Percentiles rank a stretch among this genome's conserved stretches.
phyloP scores from a whole-genome alignment of 2,888 invertebrate species.

The Trichopoda pennipes region DNA sequence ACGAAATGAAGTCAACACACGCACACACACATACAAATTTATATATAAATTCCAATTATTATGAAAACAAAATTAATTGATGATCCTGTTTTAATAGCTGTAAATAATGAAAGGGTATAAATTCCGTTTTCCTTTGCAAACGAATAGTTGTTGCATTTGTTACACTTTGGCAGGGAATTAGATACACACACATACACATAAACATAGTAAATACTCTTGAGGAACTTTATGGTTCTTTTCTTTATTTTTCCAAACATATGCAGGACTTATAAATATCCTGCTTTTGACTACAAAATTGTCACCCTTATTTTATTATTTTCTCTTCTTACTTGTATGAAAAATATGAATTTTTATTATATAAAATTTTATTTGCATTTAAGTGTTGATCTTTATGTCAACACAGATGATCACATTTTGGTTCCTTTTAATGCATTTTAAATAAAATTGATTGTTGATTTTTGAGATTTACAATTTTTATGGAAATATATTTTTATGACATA shows the following conservation, averaged over 20 bases:
- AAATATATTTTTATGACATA: slow-evolving; percentile 22
- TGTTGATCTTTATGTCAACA: slow-evolving; percentile 81
- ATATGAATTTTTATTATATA: slow-evolving; percentile 45
- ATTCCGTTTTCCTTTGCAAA: slow-evolving; percentile 28
- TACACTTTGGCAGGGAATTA: slow-evolving; percentile 60
- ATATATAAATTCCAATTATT: slow-evolving; percentile 7
- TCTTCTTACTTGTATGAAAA: slow-evolving; percentile 23
- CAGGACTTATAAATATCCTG: slow-evolving; percentile 32
- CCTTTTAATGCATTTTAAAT: slow-evolving; percentile 20
- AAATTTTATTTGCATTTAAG: slow-evolving; percentile 66
- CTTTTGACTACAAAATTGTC: slow-evolving; percentile 3
- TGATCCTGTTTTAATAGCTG: slow-evolving; percentile 64
- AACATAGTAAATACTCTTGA: not conserved
- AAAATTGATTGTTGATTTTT: slow-evolving; percentile 38
- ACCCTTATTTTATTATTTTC: slow-evolving; percentile 34
- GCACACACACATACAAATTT: too few relatives aligned
- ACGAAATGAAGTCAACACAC: slow-evolving; percentile 39
- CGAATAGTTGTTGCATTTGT: slow-evolving; percentile 33
- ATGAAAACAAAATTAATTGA: slow-evolving; percentile 63
- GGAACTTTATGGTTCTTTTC: slow-evolving; percentile 20
- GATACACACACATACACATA: not conserved
- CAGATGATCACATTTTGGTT: slow-evolving; percentile 80
- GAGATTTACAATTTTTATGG: slow-evolving; percentile 27
- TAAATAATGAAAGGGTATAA: slow-evolving; percentile 62
- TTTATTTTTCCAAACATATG: slow-evolving; percentile 30